Conservation (phyloP, 2,797 vertebrate species). For the Enteromius fasciolatus region DNA sequence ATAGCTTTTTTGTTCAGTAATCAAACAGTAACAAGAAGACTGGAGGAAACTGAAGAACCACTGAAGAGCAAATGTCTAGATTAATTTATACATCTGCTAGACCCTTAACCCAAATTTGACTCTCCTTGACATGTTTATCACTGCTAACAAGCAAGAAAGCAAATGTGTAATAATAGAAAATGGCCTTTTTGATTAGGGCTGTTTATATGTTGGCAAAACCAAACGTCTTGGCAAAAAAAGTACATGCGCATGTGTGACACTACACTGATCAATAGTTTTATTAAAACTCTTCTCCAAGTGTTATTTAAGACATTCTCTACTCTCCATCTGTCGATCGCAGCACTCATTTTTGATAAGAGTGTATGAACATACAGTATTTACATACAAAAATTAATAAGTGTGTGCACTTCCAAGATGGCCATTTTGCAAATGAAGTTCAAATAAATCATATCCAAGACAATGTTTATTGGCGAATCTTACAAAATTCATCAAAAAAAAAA, state of each 20-base stretch:
- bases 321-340: neutral
- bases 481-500: neutral
- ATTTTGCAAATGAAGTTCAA: too few species aligned
- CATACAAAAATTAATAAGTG: too few species aligned
- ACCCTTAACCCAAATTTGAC: neutral
- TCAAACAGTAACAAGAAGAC: neutral
- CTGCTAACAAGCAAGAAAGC: neutral
- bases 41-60: neutral
- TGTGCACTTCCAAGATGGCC: too few species aligned
- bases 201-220: neutral
- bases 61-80: accelerated
- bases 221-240: neutral
- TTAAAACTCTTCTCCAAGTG: neutral
- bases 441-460: too few species aligned
- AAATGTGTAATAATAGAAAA: neutral
- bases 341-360: neutral
- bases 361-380: neutral
- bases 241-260: neutral
- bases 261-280: neutral
- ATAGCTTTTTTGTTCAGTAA: neutral
- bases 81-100: neutral
- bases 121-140: neutral
- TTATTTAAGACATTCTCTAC: neutral
- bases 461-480: neutral
- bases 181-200: neutral